These are phyloP conservation scores for Leptinotarsa lineolata DNA, from an alignment of 1,140 invertebrate species.

Conservation along the genomic window DNA sequence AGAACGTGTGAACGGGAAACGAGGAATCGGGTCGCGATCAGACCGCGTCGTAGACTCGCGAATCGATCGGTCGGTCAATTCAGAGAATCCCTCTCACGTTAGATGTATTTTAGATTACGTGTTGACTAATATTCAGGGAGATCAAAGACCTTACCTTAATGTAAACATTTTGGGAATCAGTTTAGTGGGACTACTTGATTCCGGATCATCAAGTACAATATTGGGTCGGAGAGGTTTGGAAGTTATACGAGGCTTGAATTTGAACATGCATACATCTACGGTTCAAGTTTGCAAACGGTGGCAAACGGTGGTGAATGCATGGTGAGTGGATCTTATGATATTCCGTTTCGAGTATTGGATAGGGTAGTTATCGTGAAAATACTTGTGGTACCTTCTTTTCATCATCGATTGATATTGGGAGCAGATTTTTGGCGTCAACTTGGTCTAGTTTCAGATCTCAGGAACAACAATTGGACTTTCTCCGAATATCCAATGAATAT, in stretches of 20 bases:
- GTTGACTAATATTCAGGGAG: neutral
- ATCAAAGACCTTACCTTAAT: conserved; percentile 17
- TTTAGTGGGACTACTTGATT: conserved; percentile 15
- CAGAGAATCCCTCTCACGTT: neutral
- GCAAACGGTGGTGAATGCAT: conserved; percentile 19
- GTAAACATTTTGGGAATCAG: conserved; percentile 7
- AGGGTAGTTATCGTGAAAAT: neutral
- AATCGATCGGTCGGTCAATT: neutral
- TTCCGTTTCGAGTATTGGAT: conserved; percentile 15
- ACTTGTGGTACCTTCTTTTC: conserved; percentile 15
- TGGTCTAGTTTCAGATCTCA: neutral
- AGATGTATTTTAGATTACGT: conserved; percentile 20
- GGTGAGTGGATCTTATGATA: conserved; percentile 7
- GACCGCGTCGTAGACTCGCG: neutral
- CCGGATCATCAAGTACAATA: conserved; percentile 8
- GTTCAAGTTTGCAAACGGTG: neutral
- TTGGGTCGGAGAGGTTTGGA: conserved; percentile 10
- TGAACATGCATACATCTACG: conserved; percentile 1
- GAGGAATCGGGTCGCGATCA: neutral
- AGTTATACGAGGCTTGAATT: conserved; percentile 2
- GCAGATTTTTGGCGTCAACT: conserved; percentile 24
- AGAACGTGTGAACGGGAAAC: conserved; percentile 14
- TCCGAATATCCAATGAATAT: neutral
- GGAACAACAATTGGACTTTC: conserved; percentile 14
- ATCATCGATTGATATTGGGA: conserved; percentile 13